Conservation (phyloP, 1,140 invertebrate genomes). For the Rhopalosiphum padi region DNA sequence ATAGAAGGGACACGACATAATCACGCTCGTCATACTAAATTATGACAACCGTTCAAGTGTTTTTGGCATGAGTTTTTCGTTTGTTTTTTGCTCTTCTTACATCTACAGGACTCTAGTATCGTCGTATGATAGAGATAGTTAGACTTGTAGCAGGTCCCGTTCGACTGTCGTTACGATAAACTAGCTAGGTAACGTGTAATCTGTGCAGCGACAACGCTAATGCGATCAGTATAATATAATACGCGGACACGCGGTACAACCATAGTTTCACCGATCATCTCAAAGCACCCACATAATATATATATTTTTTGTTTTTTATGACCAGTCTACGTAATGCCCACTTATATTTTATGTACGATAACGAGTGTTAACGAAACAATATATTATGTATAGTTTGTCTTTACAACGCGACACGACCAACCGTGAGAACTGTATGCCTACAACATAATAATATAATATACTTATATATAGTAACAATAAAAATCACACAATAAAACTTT, state of each 20-base stretch:
- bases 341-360: background rate
- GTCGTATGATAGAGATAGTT: background rate
- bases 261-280: background rate
- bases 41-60: background rate
- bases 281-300: background rate
- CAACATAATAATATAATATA: background rate
- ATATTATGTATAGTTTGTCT: background rate
- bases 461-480: too few relatives aligned
- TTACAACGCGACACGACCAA: background rate
- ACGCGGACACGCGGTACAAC: background rate
- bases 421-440: background rate
- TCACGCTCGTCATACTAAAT: background rate
- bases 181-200: background rate
- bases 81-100: background rate
- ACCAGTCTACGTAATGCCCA: background rate
- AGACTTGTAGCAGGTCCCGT: background rate
- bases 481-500: too few relatives aligned
- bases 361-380: background rate
- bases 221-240: background rate
- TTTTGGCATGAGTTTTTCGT: background rate
- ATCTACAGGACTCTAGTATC: background rate
- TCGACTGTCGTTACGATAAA: background rate
- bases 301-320: background rate
- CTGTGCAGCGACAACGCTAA: background rate
- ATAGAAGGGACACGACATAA: background rate